Conservation (phyloP, 1,140 invertebrate species). For the Magallana gigas region DNA sequence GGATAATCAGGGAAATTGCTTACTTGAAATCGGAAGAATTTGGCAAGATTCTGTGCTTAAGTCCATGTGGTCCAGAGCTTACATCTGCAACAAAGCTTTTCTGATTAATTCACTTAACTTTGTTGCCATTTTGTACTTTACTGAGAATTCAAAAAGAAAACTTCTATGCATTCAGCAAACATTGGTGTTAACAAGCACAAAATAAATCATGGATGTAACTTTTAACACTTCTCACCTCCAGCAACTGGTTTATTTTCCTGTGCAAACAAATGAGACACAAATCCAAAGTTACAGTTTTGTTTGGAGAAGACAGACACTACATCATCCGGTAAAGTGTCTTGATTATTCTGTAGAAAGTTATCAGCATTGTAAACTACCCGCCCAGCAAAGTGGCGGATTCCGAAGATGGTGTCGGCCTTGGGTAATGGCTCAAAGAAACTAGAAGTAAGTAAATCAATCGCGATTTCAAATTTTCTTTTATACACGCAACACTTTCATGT, state of each 20-base stretch:
- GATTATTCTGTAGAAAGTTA: slow-evolving; percentile 94
- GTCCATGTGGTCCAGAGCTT: slow-evolving; percentile 61
- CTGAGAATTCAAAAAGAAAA: no score
- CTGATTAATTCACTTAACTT: background rate
- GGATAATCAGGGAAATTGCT: background rate
- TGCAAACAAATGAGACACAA: slow-evolving; percentile 95
- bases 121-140: background rate
- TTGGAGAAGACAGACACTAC: slow-evolving; percentile 95
- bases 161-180: no score
- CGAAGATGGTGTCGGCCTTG: slow-evolving; percentile 64
- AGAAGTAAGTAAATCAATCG: slow-evolving; percentile 39
- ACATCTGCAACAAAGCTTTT: slow-evolving; percentile 48
- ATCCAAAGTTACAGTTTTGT: slow-evolving; percentile 95
- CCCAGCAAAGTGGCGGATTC: slow-evolving; percentile 93
- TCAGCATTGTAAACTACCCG: slow-evolving; percentile 93
- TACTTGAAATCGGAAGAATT: slow-evolving; percentile 40
- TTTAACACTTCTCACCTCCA: slow-evolving; percentile 47
- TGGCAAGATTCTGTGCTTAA: slow-evolving; percentile 60
- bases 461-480: background rate
- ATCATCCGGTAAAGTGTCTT: slow-evolving; percentile 94
- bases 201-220: background rate
- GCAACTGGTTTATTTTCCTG: slow-evolving; percentile 84
- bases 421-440: slow-evolving; percentile 82
- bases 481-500: no score
- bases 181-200: background rate